Evolutionary conservation across 2,888 invertebrate genomes (phyloP), one percentile per base, ranked within the genome.

Genomic region (Trilocha varians): DNA sequence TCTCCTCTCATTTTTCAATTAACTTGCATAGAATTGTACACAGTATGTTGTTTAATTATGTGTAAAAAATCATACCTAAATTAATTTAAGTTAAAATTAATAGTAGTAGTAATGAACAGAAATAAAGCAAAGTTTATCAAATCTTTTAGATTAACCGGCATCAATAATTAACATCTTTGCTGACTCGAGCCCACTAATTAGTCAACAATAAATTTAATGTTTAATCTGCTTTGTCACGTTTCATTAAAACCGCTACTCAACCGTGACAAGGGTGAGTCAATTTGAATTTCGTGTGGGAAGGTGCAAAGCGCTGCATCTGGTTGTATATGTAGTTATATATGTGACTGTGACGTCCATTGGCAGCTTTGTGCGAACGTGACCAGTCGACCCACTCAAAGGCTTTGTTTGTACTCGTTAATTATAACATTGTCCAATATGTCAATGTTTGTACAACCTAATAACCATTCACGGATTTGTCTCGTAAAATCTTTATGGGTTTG

Each of bases 381-480:
- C 5, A 4, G 3, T 32, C 11, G 32, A 9, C 32, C 32, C 11
- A 11, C n/a, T 34, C 14, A 34, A 34, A 34, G 1, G 13, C 13
- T 13, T 14, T 34, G 13, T 34, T 13, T 34, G 15, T 34, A 34
- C 2, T 25, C 11, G 25, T 25, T 4, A 25, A 25, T n/a, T n/a
- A n/a, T 25, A 11, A 25, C 25, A 25, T 4, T 25, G 25, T 25
- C 25, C 11, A 11, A 35, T 42, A 35, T 38, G 47, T 43, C 51
- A 55, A 51, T 55, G 40, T 55, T 53, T 44, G 45, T 37, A 34
- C 39, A 42, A 46, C 36, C 42, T 49, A 44, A 52, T 51, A 34
- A 34, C 40, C 42, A 47, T 39, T 49, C 48, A 47, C 47, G 43
- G 44, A 43, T 43, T 46, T 45, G 42, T 42, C 41, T 39, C 43